Conservation (phyloP, 2,113 vertebrate genomes). For the Clarias batrachus region DNA sequence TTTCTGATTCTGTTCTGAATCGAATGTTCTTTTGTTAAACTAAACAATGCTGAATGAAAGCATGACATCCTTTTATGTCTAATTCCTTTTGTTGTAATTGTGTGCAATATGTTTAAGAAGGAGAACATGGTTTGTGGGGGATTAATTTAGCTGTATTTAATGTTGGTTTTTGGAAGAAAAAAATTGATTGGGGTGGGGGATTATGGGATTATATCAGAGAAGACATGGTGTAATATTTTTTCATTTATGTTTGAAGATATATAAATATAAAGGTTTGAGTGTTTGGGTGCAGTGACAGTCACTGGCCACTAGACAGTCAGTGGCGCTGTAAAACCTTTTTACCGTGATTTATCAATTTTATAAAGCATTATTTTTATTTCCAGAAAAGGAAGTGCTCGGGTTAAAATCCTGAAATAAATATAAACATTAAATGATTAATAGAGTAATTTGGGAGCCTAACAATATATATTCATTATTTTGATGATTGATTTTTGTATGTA, state of each 20-base stretch:
- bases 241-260: background rate
- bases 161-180: constrained; percentile 52
- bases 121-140: constrained; percentile 70
- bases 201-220: constrained; percentile 50
- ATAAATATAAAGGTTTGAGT: background rate
- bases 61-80: background rate
- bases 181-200: constrained; percentile 51
- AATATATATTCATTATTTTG: background rate
- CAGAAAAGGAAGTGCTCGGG: background rate
- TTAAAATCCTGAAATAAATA: background rate
- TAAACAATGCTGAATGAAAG: background rate
- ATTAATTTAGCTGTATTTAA: constrained; percentile 74
- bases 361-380: background rate
- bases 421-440: background rate
- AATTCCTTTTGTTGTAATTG: constrained; percentile 31
- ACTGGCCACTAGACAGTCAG: constrained; percentile 31
- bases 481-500: background rate
- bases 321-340: background rate
- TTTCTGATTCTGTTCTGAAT: too few species aligned
- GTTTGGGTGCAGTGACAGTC: background rate
- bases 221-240: constrained; percentile 48
- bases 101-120: constrained; percentile 54
- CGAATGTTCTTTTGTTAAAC: background rate
- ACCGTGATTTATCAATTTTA: background rate
- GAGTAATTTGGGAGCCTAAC: background rate